A percentile compares a stretch with the other conserved stretches of the same genome.
Conservation (phyloP, 2,797 vertebrate genomes). For the Syngnathus rostellatus region DNA sequence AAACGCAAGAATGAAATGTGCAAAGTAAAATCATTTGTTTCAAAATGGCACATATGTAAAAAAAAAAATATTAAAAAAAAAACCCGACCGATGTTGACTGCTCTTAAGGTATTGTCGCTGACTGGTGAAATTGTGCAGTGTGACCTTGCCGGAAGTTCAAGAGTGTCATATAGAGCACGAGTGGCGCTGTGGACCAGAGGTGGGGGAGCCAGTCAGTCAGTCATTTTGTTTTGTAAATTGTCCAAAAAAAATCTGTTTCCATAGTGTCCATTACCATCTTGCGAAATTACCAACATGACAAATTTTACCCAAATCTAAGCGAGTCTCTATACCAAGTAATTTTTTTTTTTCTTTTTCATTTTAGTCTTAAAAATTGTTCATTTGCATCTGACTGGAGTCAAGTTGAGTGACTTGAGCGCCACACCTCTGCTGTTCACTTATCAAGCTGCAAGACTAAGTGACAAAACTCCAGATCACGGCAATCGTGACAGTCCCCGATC, state of each 20-base stretch:
- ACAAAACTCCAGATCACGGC: background rate
- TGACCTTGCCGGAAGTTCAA: background rate
- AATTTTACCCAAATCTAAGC: too few relatives aligned
- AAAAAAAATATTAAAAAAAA: background rate
- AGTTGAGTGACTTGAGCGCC: background rate
- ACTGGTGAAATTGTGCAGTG: background rate
- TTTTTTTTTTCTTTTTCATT: background rate
- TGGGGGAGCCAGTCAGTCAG: background rate
- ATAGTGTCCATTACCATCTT: too few relatives aligned
- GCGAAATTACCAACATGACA: too few relatives aligned
- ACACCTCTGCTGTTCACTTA: background rate
- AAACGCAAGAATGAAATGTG: background rate
- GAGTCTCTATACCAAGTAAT: background rate
- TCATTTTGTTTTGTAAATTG: background rate
- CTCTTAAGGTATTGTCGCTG: too few relatives aligned
- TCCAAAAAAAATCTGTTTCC: too few relatives aligned
- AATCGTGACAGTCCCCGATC: background rate
- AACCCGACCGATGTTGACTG: background rate
- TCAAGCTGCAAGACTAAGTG: background rate
- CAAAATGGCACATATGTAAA: background rate
- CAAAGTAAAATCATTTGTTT: background rate
- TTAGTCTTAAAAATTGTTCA: background rate
- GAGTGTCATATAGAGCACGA: slow-evolving; percentile 17
- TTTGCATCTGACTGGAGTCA: background rate
- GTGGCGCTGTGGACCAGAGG: background rate